Evolutionary conservation across 2,888 invertebrate species (phyloP).

Genomic region (Yponomeuta plumbellus): DNA sequence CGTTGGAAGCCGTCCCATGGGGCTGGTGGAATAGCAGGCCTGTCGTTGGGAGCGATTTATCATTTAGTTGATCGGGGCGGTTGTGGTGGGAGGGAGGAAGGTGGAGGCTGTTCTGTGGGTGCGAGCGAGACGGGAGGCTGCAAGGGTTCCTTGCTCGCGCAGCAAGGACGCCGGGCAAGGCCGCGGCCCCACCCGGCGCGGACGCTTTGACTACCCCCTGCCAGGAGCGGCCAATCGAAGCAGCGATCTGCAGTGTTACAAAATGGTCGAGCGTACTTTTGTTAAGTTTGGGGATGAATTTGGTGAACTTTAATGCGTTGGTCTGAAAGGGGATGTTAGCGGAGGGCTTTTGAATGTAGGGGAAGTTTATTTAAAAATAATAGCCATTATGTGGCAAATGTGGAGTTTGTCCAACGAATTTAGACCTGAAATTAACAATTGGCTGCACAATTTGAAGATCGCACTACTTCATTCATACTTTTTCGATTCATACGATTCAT

Average conservation of each 20-base stretch:
- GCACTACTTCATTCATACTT: too few species aligned
- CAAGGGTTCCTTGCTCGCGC: slow-evolving; percentile 43
- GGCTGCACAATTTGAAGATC: too few species aligned
- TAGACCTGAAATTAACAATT: too few species aligned
- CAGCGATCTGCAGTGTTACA: neutral
- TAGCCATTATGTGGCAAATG: too few species aligned
- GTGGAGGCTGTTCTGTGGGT: slow-evolving; percentile 33
- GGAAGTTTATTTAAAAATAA: neutral
- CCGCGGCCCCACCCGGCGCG: slow-evolving; percentile 42
- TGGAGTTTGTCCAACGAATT: too few species aligned
- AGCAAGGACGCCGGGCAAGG: slow-evolving; percentile 70
- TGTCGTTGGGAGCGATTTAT: slow-evolving; percentile 62
- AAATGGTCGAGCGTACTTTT: neutral
- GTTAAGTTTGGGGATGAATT: neutral
- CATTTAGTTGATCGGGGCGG: slow-evolving; percentile 51
- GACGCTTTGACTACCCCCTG: slow-evolving; percentile 22
- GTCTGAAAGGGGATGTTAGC: neutral
- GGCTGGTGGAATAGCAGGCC: slow-evolving; percentile 43
- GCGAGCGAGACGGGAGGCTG: slow-evolving; percentile 38
- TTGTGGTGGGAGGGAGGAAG: slow-evolving; percentile 35
- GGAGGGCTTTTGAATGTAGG: neutral
- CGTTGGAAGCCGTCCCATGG: slow-evolving; percentile 46
- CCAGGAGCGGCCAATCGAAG: slow-evolving; percentile 11
- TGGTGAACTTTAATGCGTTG: neutral
- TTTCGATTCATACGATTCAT: too few species aligned